Base-by-base conservation (phyloP, 2,888 invertebrate species). In the Xestia c-nigrum region DNA sequence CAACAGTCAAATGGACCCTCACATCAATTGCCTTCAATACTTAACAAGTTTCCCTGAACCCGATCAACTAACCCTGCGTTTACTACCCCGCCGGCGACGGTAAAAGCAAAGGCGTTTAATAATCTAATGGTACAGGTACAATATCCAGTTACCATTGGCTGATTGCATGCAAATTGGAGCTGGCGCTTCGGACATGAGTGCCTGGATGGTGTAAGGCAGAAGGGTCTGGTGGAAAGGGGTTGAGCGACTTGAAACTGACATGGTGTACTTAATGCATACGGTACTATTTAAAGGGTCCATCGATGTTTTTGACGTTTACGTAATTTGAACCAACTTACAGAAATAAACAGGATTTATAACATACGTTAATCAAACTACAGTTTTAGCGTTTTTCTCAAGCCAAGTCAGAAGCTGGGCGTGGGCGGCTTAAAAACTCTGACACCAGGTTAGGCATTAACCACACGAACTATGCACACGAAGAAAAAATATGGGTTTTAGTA, bases 91-190 rank as follows among this genome's bases (percentile, higher is more conserved):
- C 4, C 12, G 14, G 12, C 31, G 31, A 43, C 52, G n/a, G 43
- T 71, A 47, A 65, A 59, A 75, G 63, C 66, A 73, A 71, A 77
- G 69, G 76, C 55, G 78, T 78, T 84, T 84, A 88, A 87, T 89
- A 87, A 88, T 88, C 83, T 82, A 89, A 90, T 87, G 79, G 84
- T 72, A 72, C 83, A 76, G 76, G 85, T 83, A 88, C 89, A 88
- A 88, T 90, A 90, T 89, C 86, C 87, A 87, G 78, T 81, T 85
- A 79, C 76, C 71, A 87, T 81, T 83, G 85, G 80, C 65, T 88
- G 87, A 87, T 87, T 87, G 89, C 83, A 85, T 84, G 85, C 81
- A 87, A 87, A 88, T 88, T 87, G 90, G 85, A 88, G 87, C 81
- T 88, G 90, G 85, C 91, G 78, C 77, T 86, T 79, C 77, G 85